Base-by-base conservation (phyloP, 1,140 invertebrate species). In the Lutraria rhynchaena region DNA sequence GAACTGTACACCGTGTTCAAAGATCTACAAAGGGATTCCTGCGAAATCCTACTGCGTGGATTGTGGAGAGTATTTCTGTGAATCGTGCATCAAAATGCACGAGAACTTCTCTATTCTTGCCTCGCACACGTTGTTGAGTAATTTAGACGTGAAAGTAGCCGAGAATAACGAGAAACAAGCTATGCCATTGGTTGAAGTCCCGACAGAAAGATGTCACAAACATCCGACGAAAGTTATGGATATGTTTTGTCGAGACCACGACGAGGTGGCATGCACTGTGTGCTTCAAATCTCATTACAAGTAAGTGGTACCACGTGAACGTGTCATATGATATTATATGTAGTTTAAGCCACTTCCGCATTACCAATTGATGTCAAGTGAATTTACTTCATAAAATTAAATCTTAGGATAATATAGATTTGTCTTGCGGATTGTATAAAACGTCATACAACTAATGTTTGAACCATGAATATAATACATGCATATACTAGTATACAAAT, bases 271-370 rank as follows among this genome's bases (percentile, higher is more conserved):
- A 2, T 75, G 73, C 51, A 60, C 73, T 15, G 53, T 75, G 31
- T 75, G 73, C 49, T 75, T 75, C 24, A 15, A 27, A 19, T 55
- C 73, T 13, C 73, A 75, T 61, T 75, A 75, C 57, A 75, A 60
- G 73, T 75, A 61, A 46, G 44, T 65, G 17, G n/a, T n/a, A n/a
- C n/a, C n/a, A n/a, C n/a, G n/a, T n/a, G n/a, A n/a, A n/a, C n/a
- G n/a, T n/a, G n/a, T n/a, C n/a, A n/a, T n/a, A n/a, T n/a, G n/a
- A n/a, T n/a, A n/a, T n/a, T n/a, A n/a, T n/a, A n/a, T n/a, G n/a
- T n/a, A n/a, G n/a, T n/a, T n/a, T n/a, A n/a, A n/a, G n/a, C n/a
- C n/a, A n/a, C n/a, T n/a, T n/a, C n/a, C n/a, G n/a, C n/a, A n/a
- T n/a, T n/a, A n/a, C n/a, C n/a, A n/a, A 53, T 53, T 46, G 44